These are phyloP conservation scores for Ophioninae sp. DNA, from an alignment of 2,888 invertebrate genomes.

Conservation along the genomic window DNA sequence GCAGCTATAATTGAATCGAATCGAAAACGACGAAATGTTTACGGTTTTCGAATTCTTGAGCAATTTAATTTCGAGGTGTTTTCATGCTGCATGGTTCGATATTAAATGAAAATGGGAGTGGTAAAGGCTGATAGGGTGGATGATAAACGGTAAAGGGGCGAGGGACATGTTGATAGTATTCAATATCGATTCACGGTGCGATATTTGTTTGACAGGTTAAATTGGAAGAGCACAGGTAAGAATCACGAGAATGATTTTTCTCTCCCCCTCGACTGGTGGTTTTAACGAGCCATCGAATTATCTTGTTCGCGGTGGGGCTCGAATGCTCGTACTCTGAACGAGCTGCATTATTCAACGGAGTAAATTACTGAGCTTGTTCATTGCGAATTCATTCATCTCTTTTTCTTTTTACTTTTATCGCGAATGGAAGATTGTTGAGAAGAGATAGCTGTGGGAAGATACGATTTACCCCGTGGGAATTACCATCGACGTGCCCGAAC, in stretches of 20 bases:
- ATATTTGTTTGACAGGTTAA: background rate
- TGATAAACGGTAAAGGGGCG: background rate
- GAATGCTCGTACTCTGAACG: slow-evolving; percentile 25
- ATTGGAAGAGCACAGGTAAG: background rate
- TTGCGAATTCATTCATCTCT: background rate
- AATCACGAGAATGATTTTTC: background rate
- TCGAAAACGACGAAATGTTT: slow-evolving; percentile 5
- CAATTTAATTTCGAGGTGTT: slow-evolving; percentile 49
- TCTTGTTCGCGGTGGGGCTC: slow-evolving; percentile 13
- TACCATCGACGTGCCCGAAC: background rate
- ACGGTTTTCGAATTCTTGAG: slow-evolving; percentile 31
- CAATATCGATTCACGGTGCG: background rate
- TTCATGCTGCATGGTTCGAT: slow-evolving; percentile 42
- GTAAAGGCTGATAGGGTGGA: background rate
- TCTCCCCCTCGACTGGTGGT: slow-evolving; percentile 3
- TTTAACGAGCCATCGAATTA: slow-evolving; percentile 44
- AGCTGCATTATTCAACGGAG: slow-evolving; percentile 56
- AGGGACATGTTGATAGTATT: background rate
- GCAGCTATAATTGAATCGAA: too few species aligned
- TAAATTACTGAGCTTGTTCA: background rate
- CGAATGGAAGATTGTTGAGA: background rate
- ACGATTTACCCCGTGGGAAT: background rate
- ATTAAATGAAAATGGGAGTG: slow-evolving; percentile 3
- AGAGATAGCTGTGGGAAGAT: background rate
- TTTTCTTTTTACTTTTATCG: background rate